Base-by-base conservation (phyloP, 2,113 vertebrate genomes). In the Chauna torquata region DNA sequence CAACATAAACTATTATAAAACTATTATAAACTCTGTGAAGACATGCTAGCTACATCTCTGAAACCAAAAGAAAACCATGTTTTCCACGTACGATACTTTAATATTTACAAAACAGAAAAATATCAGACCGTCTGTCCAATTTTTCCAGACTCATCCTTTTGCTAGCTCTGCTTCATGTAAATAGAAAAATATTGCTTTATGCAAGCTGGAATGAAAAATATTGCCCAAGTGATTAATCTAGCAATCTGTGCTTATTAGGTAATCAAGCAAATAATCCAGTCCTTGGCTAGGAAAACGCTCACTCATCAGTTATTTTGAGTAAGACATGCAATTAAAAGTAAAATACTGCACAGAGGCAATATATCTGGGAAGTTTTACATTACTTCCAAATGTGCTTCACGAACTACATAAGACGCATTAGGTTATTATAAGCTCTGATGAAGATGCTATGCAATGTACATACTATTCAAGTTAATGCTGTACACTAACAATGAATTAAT, bases 261-360 rank as follows among this genome's bases (percentile, higher is more conserved):
- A 91, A 38, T 59, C 19, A 90, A 78, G 40, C 4, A 79, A 61
- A 34, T 12, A 90, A 65, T 88, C 27, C 17, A 76, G 34, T 87
- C 64, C 22, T 25, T 82, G 55, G 38, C 19, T 52, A 94, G 49
- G 34, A 82, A 36, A 76, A 90, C 15, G 50, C 6, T 93, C 59
- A 55, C 74, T 90, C 65, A 88, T 93, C 66, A 90, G 45, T 97
- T 96, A 94, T 18, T 78, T 77, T 86, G 18, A 92, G 20, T 81
- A 50, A 92, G 95, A 90, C 84, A 96, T 96, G 96, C 95, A 96
- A 96, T 97, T 97, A 80, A 80, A 96, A 95, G 23, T 76, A 96
- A 96, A 96, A 86, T 79, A 95, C 7, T 83, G 15, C 38, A 54
- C 54, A 93, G 47, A 72, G 65, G 50, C 30, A 77, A 42, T 27